Evolutionary conservation across 2,797 vertebrate species (phyloP).

Genomic region (Rhincodon typus): DNA sequence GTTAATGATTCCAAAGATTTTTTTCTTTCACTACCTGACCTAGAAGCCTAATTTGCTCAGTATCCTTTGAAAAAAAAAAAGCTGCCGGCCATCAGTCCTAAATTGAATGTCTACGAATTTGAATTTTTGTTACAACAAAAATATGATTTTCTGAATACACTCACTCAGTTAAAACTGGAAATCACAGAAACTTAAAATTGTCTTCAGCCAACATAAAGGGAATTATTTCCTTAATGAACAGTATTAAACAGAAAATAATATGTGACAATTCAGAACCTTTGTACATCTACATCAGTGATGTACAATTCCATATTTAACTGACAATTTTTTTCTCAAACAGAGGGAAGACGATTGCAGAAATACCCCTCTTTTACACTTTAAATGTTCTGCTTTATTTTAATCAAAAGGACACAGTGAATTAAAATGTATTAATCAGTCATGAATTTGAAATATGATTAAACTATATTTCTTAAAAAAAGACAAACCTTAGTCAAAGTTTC

Average conservation of each 20-base stretch:
- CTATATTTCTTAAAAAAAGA: constrained; percentile 35
- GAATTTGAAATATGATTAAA: background rate
- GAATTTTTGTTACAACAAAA: background rate
- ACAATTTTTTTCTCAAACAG: background rate
- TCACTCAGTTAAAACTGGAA: background rate
- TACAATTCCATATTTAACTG: no score
- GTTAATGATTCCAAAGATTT: background rate
- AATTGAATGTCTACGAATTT: background rate
- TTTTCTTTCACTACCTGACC: background rate
- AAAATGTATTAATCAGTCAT: background rate
- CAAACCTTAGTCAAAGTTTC: constrained; percentile 65
- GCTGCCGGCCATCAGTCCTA: background rate
- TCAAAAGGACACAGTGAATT: background rate
- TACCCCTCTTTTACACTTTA: background rate
- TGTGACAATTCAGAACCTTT: background rate
- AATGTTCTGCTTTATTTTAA: background rate
- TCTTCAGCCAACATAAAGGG: background rate
- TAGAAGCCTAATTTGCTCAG: background rate
- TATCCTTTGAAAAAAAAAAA: background rate
- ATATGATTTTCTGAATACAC: background rate
- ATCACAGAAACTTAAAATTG: no score
- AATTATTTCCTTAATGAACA: background rate
- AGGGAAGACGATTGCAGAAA: background rate
- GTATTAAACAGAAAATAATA: background rate
- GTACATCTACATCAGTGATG: no score